Base-by-base conservation (phyloP, 2,797 vertebrate genomes). In the Sebastiscus albofasciatus region DNA sequence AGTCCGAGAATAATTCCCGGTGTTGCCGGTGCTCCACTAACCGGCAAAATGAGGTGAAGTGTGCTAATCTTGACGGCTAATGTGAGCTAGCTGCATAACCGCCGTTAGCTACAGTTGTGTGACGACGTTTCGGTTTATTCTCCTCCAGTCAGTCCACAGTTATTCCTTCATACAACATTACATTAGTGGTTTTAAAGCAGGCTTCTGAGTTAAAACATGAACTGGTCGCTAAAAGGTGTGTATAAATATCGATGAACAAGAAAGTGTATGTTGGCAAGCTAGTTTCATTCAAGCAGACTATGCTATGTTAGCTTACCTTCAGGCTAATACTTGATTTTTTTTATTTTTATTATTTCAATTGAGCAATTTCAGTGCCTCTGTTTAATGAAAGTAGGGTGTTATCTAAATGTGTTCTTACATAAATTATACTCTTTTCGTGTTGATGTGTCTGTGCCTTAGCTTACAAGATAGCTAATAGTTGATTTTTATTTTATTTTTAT, bases 81-180 rank as follows among this genome's bases (percentile, higher is more conserved):
- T 29, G 27, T 42, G 6, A 59, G 83, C 91, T 86, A 56, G 82
- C 84, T 88, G 75, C 83, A 77, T 59, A 61, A 67, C 81, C 42
- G 39, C 54, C 52, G 76, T 81, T 92, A 90, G 94, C 94, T 79
- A 26, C 72, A 87, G 72, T 58, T 91, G 76, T 89, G 83, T 93
- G 93, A 93, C 93, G 92, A 91, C 87, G 89, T 93, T 91, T 91
- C 58, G 58, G 52, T 68, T 54, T n/a, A 42, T 65, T 26, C 24
- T 24, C 27, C 33, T 42, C 14, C 31, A 6, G 39, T 16, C 11
- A 18, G 33, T 22, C 33, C 61, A 14, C 58, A 22, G 29, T 49
- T 13, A 16, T 58, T 33, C 60, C 60, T 5, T 14, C 12, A 4
- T 24, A 20, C 46, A 34, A 34, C 52, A 12, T 4, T 22, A 12